Evolutionary conservation across 2,888 invertebrate genomes (phyloP).

Genomic region (Sminthurinus aureus): DNA sequence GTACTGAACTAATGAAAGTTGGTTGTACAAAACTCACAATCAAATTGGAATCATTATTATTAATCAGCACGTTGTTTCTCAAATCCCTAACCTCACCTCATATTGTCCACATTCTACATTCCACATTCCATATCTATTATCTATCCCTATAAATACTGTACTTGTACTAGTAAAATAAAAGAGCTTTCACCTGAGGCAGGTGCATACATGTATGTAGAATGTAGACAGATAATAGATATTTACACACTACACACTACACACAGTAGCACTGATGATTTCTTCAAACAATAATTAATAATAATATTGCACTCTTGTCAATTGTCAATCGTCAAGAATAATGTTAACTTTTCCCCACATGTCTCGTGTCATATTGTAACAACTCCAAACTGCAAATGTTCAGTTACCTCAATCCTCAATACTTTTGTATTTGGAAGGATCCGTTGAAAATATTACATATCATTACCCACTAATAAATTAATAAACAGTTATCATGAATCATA

Average conservation of each 20-base stretch:
- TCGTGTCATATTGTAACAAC: not conserved
- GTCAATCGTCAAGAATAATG: too few relatives aligned
- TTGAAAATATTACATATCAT: not conserved
- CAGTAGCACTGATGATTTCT: not conserved
- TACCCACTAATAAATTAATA: not conserved
- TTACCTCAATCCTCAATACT: not conserved
- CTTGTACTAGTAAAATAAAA: not conserved
- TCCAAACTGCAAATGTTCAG: not conserved
- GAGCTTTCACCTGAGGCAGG: not conserved
- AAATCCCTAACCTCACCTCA: conserved; percentile 1
- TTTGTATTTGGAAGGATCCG: too few relatives aligned
- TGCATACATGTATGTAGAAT: not conserved
- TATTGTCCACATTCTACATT: not conserved
- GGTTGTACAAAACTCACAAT: not conserved
- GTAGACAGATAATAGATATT: too few relatives aligned
- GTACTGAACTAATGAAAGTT: not conserved
- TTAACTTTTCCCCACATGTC: not conserved
- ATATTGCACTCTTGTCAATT: not conserved
- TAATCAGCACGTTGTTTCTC: not conserved
- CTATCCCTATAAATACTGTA: not conserved
- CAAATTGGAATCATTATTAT: not conserved
- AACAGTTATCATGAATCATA: not conserved
- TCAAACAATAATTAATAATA: not conserved
- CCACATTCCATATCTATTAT: too few relatives aligned
- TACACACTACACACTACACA: too few relatives aligned